A percentile compares a stretch with the other conserved stretches of the same genome.
These are phyloP conservation scores for Anthophora plumipes DNA, from an alignment of 2,888 invertebrate genomes.

Conservation along the genomic window DNA sequence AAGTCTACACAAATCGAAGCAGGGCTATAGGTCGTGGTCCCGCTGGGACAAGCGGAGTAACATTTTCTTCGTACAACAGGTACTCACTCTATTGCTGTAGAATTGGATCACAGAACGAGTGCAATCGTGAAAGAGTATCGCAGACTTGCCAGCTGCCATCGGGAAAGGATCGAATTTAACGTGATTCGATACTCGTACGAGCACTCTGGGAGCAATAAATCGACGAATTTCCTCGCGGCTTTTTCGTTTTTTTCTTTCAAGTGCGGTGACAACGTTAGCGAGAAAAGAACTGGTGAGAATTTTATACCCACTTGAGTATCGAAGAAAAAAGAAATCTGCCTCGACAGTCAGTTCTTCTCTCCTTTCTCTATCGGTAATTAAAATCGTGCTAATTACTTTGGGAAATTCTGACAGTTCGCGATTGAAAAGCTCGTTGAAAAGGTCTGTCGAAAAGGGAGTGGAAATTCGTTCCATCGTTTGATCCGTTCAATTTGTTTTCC, in stretches of 20 bases:
- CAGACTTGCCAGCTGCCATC: background rate
- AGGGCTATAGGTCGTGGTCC: background rate
- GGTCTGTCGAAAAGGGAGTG: background rate
- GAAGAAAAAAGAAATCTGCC: too few relatives aligned
- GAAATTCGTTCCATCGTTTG: background rate
- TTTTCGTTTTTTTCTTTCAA: slow-evolving; percentile 39
- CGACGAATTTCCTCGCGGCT: slow-evolving; percentile 50
- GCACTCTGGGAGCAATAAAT: slow-evolving; percentile 70
- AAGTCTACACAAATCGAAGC: background rate
- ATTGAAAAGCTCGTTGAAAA: background rate
- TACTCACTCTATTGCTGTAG: background rate
- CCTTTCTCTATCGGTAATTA: background rate
- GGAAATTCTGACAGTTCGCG: background rate
- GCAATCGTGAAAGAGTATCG: slow-evolving; percentile 26
- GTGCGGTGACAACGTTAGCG: too few relatives aligned
- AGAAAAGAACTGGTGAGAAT: slow-evolving; percentile 34
- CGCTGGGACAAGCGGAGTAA: background rate
- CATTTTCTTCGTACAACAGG: background rate
- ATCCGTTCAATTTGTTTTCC: background rate
- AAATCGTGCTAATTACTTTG: background rate
- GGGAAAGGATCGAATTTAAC: slow-evolving; percentile 43
- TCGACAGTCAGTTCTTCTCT: too few relatives aligned
- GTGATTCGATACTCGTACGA: slow-evolving; percentile 54
- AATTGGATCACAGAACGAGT: background rate
- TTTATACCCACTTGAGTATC: too few relatives aligned